Base-by-base conservation (phyloP, 1,140 invertebrate genomes). In the Lasaia peninsularis region DNA sequence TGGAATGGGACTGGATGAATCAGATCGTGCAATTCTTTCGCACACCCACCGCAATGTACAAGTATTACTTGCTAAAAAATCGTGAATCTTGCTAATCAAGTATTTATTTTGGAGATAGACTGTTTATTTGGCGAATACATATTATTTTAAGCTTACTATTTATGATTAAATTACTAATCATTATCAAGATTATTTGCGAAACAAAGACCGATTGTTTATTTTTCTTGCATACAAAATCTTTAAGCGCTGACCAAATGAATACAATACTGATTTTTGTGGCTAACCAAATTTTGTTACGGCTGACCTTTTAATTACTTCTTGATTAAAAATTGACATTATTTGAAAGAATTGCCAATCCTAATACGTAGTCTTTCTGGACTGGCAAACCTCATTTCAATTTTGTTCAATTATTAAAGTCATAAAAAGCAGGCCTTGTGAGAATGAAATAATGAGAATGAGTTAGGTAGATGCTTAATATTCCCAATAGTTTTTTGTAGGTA, bases 201-300 rank as follows among this genome's bases (percentile, higher is more conserved):
- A 37, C 12, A 37, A 37, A 40, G 34, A 35, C 37, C 37, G 37
- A 40, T 40, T 40, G 12, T 40, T 40, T 40, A 40, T 40, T 40
- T 40, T 40, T 18, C 37, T 40, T 40, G 37, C 14, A 40, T 18
- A 18, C 16, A 40, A 40, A 18, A 40, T 40, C 37, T 40, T 40
- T 18, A 40, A 40, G 18, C n/a, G 12, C 6, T 37, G 35, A 35
- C 34, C 33, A 34, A 34, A 35, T 35, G n/a, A 37, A 37, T 40
- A 40, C 14, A 40, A 40, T 16, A 40, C 37, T 9, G 37, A 40
- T 40, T 40, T 40, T 16, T 40, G 14, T 40, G 37, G 7, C 14
- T 16, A 40, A 40, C 16, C 37, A 40, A 40, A 40, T 40, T 40
- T 10, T 18, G 37, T 40, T 40, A 40, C 14, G 2, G 34, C 34